Evolutionary conservation across 2,797 vertebrate genomes (phyloP), one percentile per base, ranked within the genome.

Genomic region (Ctenopoma multispine): DNA sequence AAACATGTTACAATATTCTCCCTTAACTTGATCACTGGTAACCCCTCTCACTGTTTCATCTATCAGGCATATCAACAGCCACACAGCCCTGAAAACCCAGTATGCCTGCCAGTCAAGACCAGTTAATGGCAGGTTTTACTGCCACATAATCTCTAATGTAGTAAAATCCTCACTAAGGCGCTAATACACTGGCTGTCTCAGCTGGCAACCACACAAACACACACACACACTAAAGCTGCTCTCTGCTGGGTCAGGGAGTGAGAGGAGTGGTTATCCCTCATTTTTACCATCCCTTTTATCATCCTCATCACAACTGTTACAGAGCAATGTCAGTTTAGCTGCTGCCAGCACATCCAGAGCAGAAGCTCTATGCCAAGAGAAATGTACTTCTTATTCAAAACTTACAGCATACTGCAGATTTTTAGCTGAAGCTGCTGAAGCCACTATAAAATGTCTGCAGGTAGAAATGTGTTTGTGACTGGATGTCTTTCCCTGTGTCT

Each of bases 51-150:
- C 23, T 27, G 7, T 2, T 60, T 20, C 10, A 14, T 7, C 53
- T 29, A 51, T 53, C 14, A 11, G 2, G 34, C 59, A 20, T 24
- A 44, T 57, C 54, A 12, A 20, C 27, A 49, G 59, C 27, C 70
- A 56, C 36, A 50, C 18, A 40, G 43, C 7, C 63, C 34, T n/a
- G n/a, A 41, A 9, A 50, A 67, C 69, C 18, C 67, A 61, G 46
- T 43, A 63, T 12, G 54, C 29, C 75, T 65, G 50, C 54, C 63
- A 43, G 58, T 54, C 34, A 21, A 44, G 3, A 73, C 38, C 69
- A 86, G 76, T 67, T 63, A 72, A 76, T 61, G 53, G 55, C 64
- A 46, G 34, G 43, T 81, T 83, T 85, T 67, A 83, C 72, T 69
- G 57, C 71, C 47, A 8, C 57, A 64, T 83, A 86, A 89, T 87